Evolutionary conservation across 2,113 vertebrate species (phyloP).

Genomic region (Girardinichthys multiradiatus): DNA sequence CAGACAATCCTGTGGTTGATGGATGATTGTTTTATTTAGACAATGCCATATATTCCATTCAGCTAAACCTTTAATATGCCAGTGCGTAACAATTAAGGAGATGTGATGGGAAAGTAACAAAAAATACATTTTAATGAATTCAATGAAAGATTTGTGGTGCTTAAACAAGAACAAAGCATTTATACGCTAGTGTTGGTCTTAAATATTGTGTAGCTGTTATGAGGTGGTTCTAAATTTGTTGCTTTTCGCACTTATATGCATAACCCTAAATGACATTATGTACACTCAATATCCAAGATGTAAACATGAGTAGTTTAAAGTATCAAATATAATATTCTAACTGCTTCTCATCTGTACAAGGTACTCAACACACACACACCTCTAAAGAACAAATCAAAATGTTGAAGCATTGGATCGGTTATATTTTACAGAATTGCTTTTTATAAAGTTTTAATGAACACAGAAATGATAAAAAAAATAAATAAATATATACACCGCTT

Average conservation of each 20-base stretch:
- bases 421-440: background rate
- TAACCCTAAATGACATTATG: background rate
- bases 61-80: no score
- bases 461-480: constrained; percentile 1
- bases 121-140: no score
- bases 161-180: background rate
- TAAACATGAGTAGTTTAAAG: background rate
- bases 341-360: background rate
- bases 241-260: background rate
- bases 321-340: background rate
- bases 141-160: no score
- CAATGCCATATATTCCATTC: no score
- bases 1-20: no score
- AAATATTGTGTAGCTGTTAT: background rate
- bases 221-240: background rate
- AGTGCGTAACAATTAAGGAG: no score
- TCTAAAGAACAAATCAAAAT: constrained; percentile 12
- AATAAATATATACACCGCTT: constrained; percentile 3
- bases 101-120: no score
- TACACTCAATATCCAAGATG: background rate
- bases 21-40: no score
- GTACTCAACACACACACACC: background rate
- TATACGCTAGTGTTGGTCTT: background rate
- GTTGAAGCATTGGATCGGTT: background rate
- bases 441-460: background rate